Conservation (phyloP, 2,797 vertebrate species). For the Mico argentatus region DNA sequence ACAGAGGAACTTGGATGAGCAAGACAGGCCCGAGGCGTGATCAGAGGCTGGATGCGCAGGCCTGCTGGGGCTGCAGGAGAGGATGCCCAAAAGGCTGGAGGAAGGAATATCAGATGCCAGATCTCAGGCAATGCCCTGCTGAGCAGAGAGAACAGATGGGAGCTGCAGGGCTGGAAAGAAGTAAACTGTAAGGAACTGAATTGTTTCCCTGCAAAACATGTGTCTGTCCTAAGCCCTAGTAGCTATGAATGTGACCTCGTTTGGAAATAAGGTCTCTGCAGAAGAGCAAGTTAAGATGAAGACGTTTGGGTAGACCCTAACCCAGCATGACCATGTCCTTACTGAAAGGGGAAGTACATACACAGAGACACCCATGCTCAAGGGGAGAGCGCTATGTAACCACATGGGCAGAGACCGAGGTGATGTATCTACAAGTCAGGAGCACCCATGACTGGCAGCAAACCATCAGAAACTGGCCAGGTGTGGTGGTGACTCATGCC, state of each 20-base stretch:
- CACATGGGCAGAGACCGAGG: not conserved
- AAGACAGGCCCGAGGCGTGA: not conserved
- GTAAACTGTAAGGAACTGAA: not conserved
- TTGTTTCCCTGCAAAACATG: not conserved
- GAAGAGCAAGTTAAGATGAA: not conserved
- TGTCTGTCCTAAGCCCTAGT: not conserved
- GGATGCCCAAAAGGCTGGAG: not conserved
- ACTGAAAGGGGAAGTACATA: not conserved
- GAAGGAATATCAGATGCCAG: not conserved
- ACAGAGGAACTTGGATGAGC: not conserved
- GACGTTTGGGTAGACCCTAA: not conserved
- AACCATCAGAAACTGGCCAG: accelerated
- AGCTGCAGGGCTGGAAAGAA: not conserved
- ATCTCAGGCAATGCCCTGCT: too few relatives aligned
- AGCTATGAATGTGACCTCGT: not conserved
- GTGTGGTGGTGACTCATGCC: accelerated
- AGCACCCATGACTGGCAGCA: too few relatives aligned
- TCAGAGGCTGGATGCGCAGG: too few relatives aligned
- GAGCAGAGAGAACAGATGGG: not conserved
- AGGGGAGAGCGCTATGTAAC: not conserved
- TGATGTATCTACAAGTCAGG: not conserved
- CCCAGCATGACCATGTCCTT: not conserved
- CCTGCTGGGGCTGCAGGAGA: not conserved
- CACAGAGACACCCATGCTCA: not conserved
- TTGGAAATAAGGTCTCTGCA: not conserved